These are phyloP conservation scores for Temnopleurus reevesii DNA, from an alignment of 53 echinoderm and acorn worm genomes.

Conservation along the genomic window DNA sequence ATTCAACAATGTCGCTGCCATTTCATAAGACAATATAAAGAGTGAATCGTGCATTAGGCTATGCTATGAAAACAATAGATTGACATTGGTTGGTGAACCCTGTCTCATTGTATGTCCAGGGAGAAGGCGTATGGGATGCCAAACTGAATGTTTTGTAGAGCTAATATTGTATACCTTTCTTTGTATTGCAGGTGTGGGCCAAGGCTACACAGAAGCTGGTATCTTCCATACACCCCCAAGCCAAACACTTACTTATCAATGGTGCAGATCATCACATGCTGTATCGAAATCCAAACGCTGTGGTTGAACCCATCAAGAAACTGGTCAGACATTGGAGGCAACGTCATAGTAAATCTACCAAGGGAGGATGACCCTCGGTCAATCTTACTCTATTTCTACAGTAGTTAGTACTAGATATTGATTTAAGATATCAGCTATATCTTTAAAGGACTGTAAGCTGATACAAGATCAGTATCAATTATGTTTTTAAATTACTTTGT, in stretches of 20 bases:
- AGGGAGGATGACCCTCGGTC: conserved; percentile 38
- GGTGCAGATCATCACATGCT: conserved; percentile 93
- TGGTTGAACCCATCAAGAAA: conserved; percentile 86
- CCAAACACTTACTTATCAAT: conserved; percentile 86
- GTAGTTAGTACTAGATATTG: background rate
- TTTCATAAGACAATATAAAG: too few species aligned
- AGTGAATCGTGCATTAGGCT: too few species aligned
- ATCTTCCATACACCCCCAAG: conserved; percentile 68
- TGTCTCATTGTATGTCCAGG: too few species aligned
- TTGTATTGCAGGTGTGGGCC: conserved; percentile 80
- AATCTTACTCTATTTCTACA: background rate
- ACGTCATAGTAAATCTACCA: conserved; percentile 47
- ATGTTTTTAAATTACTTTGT: too few species aligned
- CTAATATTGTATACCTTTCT: too few species aligned
- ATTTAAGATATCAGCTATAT: background rate
- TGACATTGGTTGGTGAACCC: too few species aligned
- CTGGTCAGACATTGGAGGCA: conserved; percentile 81
- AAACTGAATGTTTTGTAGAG: too few species aligned
- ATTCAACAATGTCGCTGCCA: too few species aligned
- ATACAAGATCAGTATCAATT: too few species aligned
- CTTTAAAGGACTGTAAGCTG: too few species aligned
- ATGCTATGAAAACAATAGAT: too few species aligned
- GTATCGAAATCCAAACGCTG: conserved; percentile 89
- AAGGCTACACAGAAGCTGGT: conserved; percentile 78
- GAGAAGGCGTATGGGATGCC: too few species aligned